phyloP scores from a whole-genome alignment of 92 coral and sea anemone genomes.

The Parazoanthus atlanticus region DNA sequence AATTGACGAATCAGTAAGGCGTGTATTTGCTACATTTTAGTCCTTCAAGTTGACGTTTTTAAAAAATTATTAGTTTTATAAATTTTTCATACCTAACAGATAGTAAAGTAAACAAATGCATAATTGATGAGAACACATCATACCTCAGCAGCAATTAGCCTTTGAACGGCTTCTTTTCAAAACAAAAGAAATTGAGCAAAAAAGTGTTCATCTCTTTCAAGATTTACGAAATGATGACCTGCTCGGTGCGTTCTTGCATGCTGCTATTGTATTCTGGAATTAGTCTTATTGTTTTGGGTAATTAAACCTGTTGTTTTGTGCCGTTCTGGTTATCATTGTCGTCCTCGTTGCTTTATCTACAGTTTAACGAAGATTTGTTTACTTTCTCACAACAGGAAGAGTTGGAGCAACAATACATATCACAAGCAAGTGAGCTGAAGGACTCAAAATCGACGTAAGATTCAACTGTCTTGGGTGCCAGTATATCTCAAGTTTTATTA shows the following conservation, averaged over 20 bases:
- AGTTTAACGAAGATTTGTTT: not conserved
- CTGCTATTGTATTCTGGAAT: not conserved
- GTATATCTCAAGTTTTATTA: not conserved
- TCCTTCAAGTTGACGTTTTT: not conserved
- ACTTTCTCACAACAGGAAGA: conserved; percentile 67
- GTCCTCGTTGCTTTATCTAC: too few species aligned
- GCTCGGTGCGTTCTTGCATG: not conserved
- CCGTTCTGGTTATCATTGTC: too few species aligned
- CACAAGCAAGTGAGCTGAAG: conserved; percentile 68
- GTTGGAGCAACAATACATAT: conserved; percentile 69
- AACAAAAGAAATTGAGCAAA: too few species aligned
- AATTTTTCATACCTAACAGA: too few species aligned
- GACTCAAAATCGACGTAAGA: conserved; percentile 76
- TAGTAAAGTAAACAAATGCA: too few species aligned
- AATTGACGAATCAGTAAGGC: not conserved
- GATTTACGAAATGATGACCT: not conserved
- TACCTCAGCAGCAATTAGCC: too few species aligned
- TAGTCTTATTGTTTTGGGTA: not conserved
- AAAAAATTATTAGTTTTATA: too few species aligned
- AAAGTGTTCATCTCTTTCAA: too few species aligned
- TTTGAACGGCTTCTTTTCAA: too few species aligned
- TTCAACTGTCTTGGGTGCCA: not conserved
- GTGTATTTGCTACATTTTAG: not conserved
- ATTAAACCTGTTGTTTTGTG: too few species aligned
- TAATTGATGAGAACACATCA: too few species aligned